Evolutionary conservation across 2,888 invertebrate genomes (phyloP).

Genomic region (Drosophila kokeensis): DNA sequence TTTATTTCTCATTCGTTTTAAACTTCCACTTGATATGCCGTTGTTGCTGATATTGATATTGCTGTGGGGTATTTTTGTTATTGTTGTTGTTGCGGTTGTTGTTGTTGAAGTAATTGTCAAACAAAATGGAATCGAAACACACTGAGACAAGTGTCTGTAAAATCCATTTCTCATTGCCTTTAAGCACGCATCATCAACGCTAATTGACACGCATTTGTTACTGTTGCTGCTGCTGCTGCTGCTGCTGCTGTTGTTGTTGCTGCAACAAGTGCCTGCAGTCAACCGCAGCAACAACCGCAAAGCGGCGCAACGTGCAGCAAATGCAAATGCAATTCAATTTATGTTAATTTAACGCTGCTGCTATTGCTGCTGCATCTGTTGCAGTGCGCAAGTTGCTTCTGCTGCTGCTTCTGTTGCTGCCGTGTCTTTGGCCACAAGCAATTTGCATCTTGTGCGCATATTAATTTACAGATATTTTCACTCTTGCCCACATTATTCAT

Average conservation of each 20-base stretch:
- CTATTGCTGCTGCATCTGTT: conserved; percentile 40
- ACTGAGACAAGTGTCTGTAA: conserved; percentile 60
- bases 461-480: conserved; percentile 80
- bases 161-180: conserved; percentile 72
- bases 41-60: conserved; percentile 31
- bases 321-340: conserved; percentile 84
- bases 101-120: conserved; percentile 55
- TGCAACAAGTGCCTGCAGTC: conserved; percentile 52
- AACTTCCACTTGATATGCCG: conserved; percentile 68
- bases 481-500: conserved; percentile 76
- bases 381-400: conserved; percentile 38
- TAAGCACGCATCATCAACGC: conserved; percentile 75
- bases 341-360: conserved; percentile 81
- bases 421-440: conserved; percentile 76
- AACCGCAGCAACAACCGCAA: conserved; percentile 68
- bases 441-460: conserved; percentile 82
- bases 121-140: conserved; percentile 69
- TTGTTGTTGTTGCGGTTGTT: conserved; percentile 27
- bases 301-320: conserved; percentile 77
- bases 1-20: conserved; percentile 52
- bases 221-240: conserved; percentile 21
- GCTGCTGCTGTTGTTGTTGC: conserved; percentile 13
- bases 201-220: conserved; percentile 80
- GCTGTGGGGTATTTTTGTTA: conserved; percentile 15
- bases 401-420: conserved; percentile 37